Base-by-base conservation (phyloP, 1,140 invertebrate species). In the Meloidogyne exigua region DNA sequence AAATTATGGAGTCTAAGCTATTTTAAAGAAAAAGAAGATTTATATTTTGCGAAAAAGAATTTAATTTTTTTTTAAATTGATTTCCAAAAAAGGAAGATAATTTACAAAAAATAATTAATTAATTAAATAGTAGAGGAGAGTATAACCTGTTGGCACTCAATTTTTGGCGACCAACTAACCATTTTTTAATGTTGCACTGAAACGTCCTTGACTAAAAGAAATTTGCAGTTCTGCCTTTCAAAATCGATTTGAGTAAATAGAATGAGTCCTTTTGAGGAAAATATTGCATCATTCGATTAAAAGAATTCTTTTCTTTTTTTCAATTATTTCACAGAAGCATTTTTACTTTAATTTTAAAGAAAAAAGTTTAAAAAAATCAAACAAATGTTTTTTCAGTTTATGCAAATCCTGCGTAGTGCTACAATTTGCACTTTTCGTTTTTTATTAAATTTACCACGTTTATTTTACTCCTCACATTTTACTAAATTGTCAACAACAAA, bases 371-470 rank as follows among this genome's bases (percentile, higher is more conserved):
- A 32, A 32, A 32, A 32, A 3, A n/a, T n/a, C n/a, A n/a, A 49
- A 49, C 4, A 18, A 3, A 3, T 1, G 13, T 21, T n/a, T 57
- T n/a, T 57, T 57, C 49, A 57, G 49, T 57, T n/a, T 57, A 57
- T 57, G 49, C 49, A 57, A 57, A 57, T 57, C 5, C 21, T 57
- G 49, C 49, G n/a, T n/a, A 57, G 18, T 9, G 49, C 49, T 18
- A 57, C 49, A 57, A 4, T 57, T 57, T 57, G 21, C 49, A 57
- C 49, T 57, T 57, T n/a, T 21, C 49, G 49, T 9, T n/a, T 57
- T 57, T 57, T 57, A 57, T n/a, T 57, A 57, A 57, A 57, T 57
- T n/a, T 57, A 7, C 49, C 49, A 57, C 49, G 49, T 57, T 57
- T 57, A n/a, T 57, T 57, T 57, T 57, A 57, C 21, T 10, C 18